A percentile compares a stretch with the other conserved stretches of the same genome.
These are phyloP conservation scores for Tuberolachnus salignus DNA, from an alignment of 2,888 invertebrate genomes.

Conservation along the genomic window DNA sequence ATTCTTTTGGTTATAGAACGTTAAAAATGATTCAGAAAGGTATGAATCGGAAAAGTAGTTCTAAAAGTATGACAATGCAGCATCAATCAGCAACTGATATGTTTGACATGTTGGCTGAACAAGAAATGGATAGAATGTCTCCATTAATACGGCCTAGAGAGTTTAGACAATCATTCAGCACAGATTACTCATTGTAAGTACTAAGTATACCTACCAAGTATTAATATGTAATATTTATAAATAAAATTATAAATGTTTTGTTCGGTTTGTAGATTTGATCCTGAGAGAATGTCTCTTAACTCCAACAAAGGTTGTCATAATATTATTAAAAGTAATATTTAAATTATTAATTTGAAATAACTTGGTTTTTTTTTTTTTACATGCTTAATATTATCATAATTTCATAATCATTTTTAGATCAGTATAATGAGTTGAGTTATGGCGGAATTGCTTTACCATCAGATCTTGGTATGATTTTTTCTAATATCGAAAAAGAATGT, in stretches of 20 bases:
- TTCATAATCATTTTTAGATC: constrained; percentile 8
- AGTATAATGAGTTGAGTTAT: constrained; percentile 42
- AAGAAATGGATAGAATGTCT: constrained; percentile 59
- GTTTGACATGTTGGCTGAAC: constrained; percentile 58
- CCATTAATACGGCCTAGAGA: constrained; percentile 58
- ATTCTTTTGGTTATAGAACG: constrained; percentile 78
- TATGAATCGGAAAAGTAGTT: constrained; percentile 66
- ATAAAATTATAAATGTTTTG: not conserved
- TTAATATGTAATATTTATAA: not conserved
- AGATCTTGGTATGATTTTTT: constrained; percentile 46
- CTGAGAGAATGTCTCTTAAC: constrained; percentile 17
- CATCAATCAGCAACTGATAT: constrained; percentile 57
- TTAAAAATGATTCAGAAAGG: constrained; percentile 72
- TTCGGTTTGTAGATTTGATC: constrained; percentile 31
- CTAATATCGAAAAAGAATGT: constrained; percentile 44
- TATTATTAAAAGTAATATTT: constrained; percentile 32
- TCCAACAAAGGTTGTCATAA: constrained; percentile 39
- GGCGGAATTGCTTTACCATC: constrained; percentile 45
- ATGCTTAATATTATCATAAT: not conserved
- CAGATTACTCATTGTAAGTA: constrained; percentile 45
- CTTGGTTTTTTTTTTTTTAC: not conserved
- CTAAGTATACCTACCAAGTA: not conserved
- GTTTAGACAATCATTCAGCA: constrained; percentile 44
- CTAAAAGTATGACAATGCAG: constrained; percentile 52
- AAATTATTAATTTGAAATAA: constrained; percentile 42